Evolutionary conservation across 1,140 invertebrate genomes (phyloP), one percentile per base, ranked within the genome.

Genomic region (Drosophila chauvacae): DNA sequence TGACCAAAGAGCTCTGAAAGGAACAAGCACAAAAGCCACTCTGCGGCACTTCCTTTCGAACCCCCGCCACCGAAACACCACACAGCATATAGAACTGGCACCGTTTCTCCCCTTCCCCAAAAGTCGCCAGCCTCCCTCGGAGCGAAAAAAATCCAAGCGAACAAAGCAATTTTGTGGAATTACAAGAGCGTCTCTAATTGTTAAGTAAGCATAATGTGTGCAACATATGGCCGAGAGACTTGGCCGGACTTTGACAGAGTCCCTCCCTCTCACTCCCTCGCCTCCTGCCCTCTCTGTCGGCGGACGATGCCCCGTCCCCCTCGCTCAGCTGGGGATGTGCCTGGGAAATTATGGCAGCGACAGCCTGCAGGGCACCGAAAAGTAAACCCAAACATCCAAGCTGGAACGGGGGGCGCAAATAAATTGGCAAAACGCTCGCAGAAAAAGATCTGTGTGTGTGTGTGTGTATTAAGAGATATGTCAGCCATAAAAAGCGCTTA

Each of bases 161-260:
- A 80, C 84, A 84, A 88, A 88, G 80, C 85, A 90, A 90, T 88
- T 90, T 84, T 74, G 80, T 87, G 73, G 73, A 87, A 87, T 83
- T 88, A 87, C 80, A 87, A 88, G 68, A 88, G 84, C 85, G 81
- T 88, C 80, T 88, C 80, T 88, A 88, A 88, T 88, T 88, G 84
- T 88, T 88, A 90, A 90, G 85, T 84, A 90, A 88, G 84, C 84
- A 84, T 87, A 87, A 87, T 87, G 73, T 88, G 85, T 88, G 85
- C 69, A 88, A 88, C 84, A 88, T 88, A 84, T 84, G 84, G 82
- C 61, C 80, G 62, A 88, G 59, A 88, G 72, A 71, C 77, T 71
- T 68, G 71, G 59, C 56, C 60, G 64, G 63, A 82, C 63, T 55
- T 64, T 64, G 51, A 73, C 66, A 66, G 79, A 55, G 55, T 50